Base-by-base conservation (phyloP, 1,140 invertebrate genomes). In the Camponotus floridanus region DNA sequence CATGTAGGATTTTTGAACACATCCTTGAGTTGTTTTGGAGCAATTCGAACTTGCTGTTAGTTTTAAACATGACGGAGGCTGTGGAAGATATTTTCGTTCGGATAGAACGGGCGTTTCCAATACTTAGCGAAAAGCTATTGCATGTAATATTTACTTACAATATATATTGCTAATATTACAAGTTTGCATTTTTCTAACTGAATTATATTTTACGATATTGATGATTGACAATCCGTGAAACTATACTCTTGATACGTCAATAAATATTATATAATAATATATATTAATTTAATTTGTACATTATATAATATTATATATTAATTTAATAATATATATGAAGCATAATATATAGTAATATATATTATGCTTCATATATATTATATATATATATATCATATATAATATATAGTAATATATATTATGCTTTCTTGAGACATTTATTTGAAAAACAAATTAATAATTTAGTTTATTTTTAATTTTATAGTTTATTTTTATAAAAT, bases 31-130 rank as follows among this genome's bases (percentile, higher is more conserved):
- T 55, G n/a, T 31, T 11, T 71, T 33, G 31, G 9, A 18, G 51
- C n/a, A n/a, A n/a, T 11, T 55, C 11, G 9, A 26, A 51, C 33
- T 11, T 48, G 13, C 8, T 7, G 36, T 33, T 4, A n/a, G 51
- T 73, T 70, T 15, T 21, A 39, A 76, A 45, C 59, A 89, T 89
- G 88, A 76, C 33, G 11, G 64, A 84, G 31, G 21, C 0, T 1
- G 7, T 1, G 1, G 13, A 67, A 2, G 87, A 93, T 67, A 48
- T 92, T 7, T 62, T 93, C 5, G 51, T 61, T 5, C 92, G 85
- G 62, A 81, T 94, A n/a, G 78, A 93, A 79, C 92, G 92, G 51
- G 93, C 91, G 59, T 94, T 94, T 92, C 93, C 94, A 39, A 92
- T 94, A 86, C 73, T 94, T 15, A 87, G 88, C 21, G 87, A 88